A percentile compares a stretch with the other conserved stretches of the same genome.
These are phyloP conservation scores for Neolamprologus tretocephalus DNA, from an alignment of 2,113 vertebrate genomes.

Conservation along the genomic window DNA sequence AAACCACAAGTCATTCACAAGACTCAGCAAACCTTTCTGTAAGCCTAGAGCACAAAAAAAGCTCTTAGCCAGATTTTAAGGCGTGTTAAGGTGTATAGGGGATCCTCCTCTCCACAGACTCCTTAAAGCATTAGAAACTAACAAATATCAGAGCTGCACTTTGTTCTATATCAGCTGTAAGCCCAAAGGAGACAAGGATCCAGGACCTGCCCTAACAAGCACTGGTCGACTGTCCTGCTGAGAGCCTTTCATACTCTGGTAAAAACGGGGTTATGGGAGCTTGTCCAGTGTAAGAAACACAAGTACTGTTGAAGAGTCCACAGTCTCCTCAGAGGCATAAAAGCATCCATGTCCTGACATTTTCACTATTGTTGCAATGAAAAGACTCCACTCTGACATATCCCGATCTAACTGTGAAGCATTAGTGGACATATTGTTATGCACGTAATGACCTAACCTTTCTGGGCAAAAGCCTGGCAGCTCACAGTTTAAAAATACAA, in stretches of 20 bases:
- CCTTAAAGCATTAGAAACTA: not conserved
- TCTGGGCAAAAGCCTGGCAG: not conserved
- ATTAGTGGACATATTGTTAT: not conserved
- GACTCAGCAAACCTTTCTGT: not conserved
- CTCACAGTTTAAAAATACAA: not conserved
- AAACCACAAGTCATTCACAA: not conserved
- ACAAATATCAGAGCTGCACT: not conserved
- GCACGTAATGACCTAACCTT: not conserved
- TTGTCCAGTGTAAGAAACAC: constrained; percentile 5
- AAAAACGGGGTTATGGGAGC: not conserved
- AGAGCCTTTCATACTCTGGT: constrained; percentile 18
- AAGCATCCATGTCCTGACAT: constrained; percentile 20
- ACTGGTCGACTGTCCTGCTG: constrained; percentile 21
- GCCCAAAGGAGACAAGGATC: constrained; percentile 25
- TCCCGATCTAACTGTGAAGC: not conserved
- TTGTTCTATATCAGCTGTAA: not conserved
- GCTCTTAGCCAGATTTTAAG: not conserved
- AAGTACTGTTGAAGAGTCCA: constrained; percentile 4
- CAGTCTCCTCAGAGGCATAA: constrained; percentile 8
- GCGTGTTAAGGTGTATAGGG: not conserved
- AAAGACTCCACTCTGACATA: not conserved
- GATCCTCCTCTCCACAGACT: not conserved
- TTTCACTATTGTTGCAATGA: constrained; percentile 18
- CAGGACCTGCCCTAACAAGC: constrained; percentile 34
- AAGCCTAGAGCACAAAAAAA: not conserved